A percentile compares a stretch with the other conserved stretches of the same genome.
Evolutionary conservation across 2,888 invertebrate genomes (phyloP).

Genomic region (Heteropelma amictum): DNA sequence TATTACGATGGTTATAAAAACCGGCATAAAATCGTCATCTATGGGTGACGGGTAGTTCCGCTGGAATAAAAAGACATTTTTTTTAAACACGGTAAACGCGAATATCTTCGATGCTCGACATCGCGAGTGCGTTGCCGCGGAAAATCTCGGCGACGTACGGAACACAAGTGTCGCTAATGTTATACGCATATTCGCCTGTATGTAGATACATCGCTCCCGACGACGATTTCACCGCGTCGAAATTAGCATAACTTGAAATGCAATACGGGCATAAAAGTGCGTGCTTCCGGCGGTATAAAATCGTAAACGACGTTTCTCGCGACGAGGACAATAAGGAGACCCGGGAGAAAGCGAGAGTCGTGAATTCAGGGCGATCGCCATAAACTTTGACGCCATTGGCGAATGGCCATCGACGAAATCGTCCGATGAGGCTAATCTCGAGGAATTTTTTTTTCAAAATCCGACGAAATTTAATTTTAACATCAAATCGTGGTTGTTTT

Average conservation of each 20-base stretch:
- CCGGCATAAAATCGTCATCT: slow-evolving; percentile 73
- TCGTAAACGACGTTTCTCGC: slow-evolving; percentile 54
- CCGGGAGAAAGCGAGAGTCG: slow-evolving; percentile 22
- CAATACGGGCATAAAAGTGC: slow-evolving; percentile 68
- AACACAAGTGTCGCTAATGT: neutral
- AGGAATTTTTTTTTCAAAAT: neutral
- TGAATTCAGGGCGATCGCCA: neutral
- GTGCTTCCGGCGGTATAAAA: slow-evolving; percentile 66
- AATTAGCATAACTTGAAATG: slow-evolving; percentile 74
- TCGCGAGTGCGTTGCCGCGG: slow-evolving; percentile 36
- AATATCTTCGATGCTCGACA: slow-evolving; percentile 73
- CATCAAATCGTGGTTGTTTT: no score
- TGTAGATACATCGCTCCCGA: no score
- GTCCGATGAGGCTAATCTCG: neutral
- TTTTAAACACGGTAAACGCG: slow-evolving; percentile 65
- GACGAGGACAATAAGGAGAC: slow-evolving; percentile 29
- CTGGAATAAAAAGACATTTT: slow-evolving; percentile 66
- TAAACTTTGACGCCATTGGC: no score
- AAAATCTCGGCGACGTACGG: slow-evolving; percentile 26
- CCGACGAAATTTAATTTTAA: no score
- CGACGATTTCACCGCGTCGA: slow-evolving; percentile 52
- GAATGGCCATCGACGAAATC: no score
- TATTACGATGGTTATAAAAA: slow-evolving; percentile 74
- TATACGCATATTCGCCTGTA: neutral
- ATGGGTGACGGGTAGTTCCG: slow-evolving; percentile 62